Base-by-base conservation (phyloP, 2,888 invertebrate genomes). In the Eristalis intricaria region DNA sequence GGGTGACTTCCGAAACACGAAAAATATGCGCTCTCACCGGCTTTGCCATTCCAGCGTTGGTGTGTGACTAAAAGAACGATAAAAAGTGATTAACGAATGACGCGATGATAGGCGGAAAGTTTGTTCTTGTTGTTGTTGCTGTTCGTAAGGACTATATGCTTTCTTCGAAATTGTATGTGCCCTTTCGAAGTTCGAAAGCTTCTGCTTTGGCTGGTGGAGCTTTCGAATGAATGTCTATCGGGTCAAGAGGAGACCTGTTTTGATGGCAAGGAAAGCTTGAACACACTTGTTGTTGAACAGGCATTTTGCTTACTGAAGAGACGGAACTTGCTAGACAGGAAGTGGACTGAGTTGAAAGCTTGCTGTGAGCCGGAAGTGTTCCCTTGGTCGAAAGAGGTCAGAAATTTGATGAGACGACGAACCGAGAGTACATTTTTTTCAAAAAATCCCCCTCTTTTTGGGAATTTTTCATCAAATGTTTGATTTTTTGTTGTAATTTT, bases 21-120 rank as follows among this genome's bases (percentile, higher is more conserved):
- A 32, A 68, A 38, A 40, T 64, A 64, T 66, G 69, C 43, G 35
- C 64, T 66, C 70, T 26, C 58, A 75, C 86, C 86, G 86, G 86
- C 83, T 83, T 83, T 78, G 83, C 40, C 64, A 74, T 70, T 66
- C 66, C 63, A 65, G 29, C 32, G 23, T 73, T 66, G 26, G 74
- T 78, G 22, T 86, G 70, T 65, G 74, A 83, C 78, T 75, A 58
- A 60, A 40, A 50, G 50, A 50, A n/a, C 15, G 13, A 38, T 69
- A 70, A 38, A 29, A 60, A 60, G 64, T 38, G 66, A 66, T 69
- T n/a, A 61, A 64, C 64, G 50, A 75, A 83, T 75, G 66, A 76
- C 70, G 83, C 64, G 43, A 63, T 71, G n/a, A 19, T 56, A 56
- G 64, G 61, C 63, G 15, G 38, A 73, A 84, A 73, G 56, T 63